Evolutionary conservation across 2,113 vertebrate species (phyloP).

Genomic region (Anguilla rostrata): DNA sequence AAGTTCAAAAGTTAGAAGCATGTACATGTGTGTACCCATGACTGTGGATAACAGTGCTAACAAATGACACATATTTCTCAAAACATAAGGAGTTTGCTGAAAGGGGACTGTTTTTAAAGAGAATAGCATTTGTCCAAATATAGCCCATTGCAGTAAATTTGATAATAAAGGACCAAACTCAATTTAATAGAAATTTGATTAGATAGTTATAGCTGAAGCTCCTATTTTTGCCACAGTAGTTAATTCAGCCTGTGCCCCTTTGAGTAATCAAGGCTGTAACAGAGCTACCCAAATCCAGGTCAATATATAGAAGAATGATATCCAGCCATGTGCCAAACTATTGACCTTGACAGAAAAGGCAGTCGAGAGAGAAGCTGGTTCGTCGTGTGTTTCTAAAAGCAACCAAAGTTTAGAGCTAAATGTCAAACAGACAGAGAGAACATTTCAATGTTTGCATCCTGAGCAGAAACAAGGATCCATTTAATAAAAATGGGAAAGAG

Average conservation of each 20-base stretch:
- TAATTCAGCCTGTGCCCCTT: neutral
- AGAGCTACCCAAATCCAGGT: neutral
- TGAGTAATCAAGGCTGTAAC: slow-evolving; percentile 6
- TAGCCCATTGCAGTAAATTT: neutral
- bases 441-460: neutral
- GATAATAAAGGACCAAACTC: slow-evolving; percentile 2
- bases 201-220: slow-evolving; percentile 8
- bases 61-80: slow-evolving; percentile 42
- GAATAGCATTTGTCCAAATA: slow-evolving; percentile 14
- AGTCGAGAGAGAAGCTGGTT: neutral
- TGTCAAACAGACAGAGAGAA: neutral
- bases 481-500: neutral
- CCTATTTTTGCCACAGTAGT: slow-evolving; percentile 4
- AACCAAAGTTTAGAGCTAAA: neutral
- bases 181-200: slow-evolving; percentile 7
- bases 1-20: slow-evolving; percentile 49
- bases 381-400: neutral
- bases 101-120: slow-evolving; percentile 5
- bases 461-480: neutral
- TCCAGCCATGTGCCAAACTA: neutral
- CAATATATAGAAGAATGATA: neutral
- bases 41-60: slow-evolving; percentile 44
- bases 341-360: neutral
- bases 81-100: neutral
- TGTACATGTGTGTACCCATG: slow-evolving; percentile 65